These are phyloP conservation scores for Synergus itoensis DNA, from an alignment of 2,888 invertebrate species.

Conservation along the genomic window DNA sequence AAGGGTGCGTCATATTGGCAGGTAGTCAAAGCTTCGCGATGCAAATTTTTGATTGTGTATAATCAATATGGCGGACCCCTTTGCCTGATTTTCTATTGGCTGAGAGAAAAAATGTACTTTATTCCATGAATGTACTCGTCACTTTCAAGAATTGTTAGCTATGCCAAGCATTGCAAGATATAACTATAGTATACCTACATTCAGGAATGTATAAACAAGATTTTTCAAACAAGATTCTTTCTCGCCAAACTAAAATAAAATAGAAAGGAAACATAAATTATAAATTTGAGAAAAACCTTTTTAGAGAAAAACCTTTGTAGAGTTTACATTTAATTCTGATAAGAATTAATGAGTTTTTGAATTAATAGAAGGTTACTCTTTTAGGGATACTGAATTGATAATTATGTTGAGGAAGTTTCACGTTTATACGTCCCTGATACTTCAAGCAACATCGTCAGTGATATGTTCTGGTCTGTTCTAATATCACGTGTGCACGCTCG, in stretches of 20 bases:
- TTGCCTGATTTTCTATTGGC: not conserved
- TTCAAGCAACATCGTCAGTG: not conserved
- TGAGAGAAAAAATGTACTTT: not conserved
- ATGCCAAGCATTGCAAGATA: no score
- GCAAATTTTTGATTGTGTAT: not conserved
- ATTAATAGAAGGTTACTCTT: not conserved
- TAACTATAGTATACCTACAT: no score
- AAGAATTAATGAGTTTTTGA: not conserved
- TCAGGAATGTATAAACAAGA: no score
- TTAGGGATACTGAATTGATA: not conserved
- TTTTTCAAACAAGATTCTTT: not conserved
- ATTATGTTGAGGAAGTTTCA: not conserved
- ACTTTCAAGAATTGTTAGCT: not conserved
- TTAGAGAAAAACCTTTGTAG: no score
- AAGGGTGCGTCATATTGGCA: not conserved
- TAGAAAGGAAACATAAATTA: no score
- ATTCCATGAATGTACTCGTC: not conserved
- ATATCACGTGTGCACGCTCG: conserved; percentile 17
- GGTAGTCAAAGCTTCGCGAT: not conserved
- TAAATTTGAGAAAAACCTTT: no score
- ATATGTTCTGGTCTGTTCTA: not conserved
- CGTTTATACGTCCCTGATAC: not conserved
- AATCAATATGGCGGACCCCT: not conserved
- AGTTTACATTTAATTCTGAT: no score
- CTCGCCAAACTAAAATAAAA: no score